These are phyloP conservation scores for Chloebia gouldiae DNA, from an alignment of 2,113 vertebrate genomes.

Conservation along the genomic window DNA sequence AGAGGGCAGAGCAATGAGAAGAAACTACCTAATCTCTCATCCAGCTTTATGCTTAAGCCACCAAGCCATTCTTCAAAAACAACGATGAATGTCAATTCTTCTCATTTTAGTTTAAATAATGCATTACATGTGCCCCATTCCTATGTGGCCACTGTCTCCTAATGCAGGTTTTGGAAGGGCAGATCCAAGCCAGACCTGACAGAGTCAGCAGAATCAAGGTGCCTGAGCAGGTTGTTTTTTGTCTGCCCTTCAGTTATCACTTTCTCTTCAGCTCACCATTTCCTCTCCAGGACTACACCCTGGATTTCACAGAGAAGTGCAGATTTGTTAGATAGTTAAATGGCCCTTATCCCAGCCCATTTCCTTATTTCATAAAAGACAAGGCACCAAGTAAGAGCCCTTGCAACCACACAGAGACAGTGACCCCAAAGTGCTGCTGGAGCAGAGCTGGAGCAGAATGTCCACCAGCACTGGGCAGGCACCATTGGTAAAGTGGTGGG, in stretches of 20 bases:
- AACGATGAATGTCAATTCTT: not conserved
- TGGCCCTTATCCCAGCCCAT: not conserved
- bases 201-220: not conserved
- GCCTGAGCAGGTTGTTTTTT: not conserved
- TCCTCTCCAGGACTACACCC: not conserved
- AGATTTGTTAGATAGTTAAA: not conserved
- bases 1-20: not conserved
- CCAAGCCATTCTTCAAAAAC: not conserved
- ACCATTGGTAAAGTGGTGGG: not conserved
- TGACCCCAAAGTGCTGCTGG: not conserved
- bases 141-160: not conserved
- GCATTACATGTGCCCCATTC: not conserved
- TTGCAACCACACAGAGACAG: not conserved
- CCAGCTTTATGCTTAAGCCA: not conserved
- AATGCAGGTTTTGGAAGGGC: not conserved
- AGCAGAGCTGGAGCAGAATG: not conserved
- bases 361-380: not conserved
- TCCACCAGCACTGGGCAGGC: fast-evolving
- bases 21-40: not conserved
- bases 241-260: not conserved
- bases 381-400: not conserved
- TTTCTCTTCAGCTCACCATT: not conserved
- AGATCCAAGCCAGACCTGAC: not conserved
- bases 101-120: not conserved
- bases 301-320: not conserved